Conservation (phyloP, 30 jellyfish, hydroid and myxozoan species). For the Turritopsis dohrnii region DNA sequence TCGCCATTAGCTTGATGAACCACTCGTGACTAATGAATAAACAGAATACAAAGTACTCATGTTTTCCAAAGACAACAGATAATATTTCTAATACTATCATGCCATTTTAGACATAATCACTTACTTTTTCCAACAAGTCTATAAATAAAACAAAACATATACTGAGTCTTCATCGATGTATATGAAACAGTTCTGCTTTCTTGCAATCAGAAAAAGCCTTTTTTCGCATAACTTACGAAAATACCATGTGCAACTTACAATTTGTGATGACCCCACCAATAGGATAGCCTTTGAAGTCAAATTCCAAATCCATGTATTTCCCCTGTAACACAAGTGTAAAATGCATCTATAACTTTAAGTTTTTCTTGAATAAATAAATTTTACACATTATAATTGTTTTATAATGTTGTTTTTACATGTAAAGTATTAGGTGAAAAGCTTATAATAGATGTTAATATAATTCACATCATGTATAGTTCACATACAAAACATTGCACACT, state of each 20-base stretch:
- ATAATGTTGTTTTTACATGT: too few relatives aligned
- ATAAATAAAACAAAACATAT: constrained; percentile 32
- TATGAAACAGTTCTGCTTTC: too few relatives aligned
- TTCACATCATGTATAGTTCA: too few relatives aligned
- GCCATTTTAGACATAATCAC: constrained; percentile 1
- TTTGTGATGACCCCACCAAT: constrained; percentile 97
- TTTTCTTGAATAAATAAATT: too few relatives aligned
- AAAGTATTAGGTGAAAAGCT: too few relatives aligned
- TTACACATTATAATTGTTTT: too few relatives aligned
- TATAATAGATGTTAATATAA: too few relatives aligned
- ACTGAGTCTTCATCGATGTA: too few relatives aligned
- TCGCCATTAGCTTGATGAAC: constrained; percentile 88
- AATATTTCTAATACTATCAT: not conserved
- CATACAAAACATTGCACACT: constrained; percentile 24
- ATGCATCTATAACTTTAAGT: not conserved
- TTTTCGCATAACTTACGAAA: too few relatives aligned
- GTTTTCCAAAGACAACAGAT: not conserved
- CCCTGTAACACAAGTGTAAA: constrained; percentile 55
- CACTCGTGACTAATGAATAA: constrained; percentile 92
- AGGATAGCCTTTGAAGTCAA: constrained; percentile 96
- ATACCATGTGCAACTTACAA: constrained; percentile 43
- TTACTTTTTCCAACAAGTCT: constrained; percentile 95
- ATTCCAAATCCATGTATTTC: constrained; percentile 95
- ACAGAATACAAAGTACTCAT: too few relatives aligned
- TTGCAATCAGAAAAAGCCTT: not conserved